phyloP scores from a whole-genome alignment of 2,888 invertebrate genomes.

The Chromoteleia sp. region DNA sequence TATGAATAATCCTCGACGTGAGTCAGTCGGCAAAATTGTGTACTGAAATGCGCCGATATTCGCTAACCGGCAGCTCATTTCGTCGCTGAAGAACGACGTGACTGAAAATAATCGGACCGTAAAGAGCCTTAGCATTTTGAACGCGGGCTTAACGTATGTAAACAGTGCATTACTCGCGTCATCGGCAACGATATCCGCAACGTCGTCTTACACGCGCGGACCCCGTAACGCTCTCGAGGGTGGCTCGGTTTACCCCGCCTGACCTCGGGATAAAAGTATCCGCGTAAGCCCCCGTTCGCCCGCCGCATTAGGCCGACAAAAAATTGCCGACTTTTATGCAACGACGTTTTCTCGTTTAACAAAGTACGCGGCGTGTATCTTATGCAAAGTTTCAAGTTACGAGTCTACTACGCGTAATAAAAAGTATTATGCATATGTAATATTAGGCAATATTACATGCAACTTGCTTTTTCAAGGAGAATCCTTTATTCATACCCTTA shows the following conservation, averaged over 20 bases:
- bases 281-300: slow-evolving; percentile 36
- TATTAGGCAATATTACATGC: slow-evolving; percentile 52
- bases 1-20: slow-evolving; percentile 47
- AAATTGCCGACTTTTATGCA: slow-evolving; percentile 63
- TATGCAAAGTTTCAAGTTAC: slow-evolving; percentile 63
- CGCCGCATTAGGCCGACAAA: slow-evolving; percentile 59
- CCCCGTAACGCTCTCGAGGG: slow-evolving; percentile 32
- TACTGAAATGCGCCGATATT: slow-evolving; percentile 10
- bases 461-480: slow-evolving; percentile 25
- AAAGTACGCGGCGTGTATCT: slow-evolving; percentile 52
- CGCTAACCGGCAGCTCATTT: slow-evolving; percentile 3
- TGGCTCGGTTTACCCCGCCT: slow-evolving; percentile 35
- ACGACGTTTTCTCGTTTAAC: slow-evolving; percentile 61
- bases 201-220: slow-evolving; percentile 38
- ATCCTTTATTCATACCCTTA: slow-evolving; percentile 29
- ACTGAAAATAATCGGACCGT: slow-evolving; percentile 35
- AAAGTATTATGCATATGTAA: slow-evolving; percentile 55
- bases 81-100: slow-evolving; percentile 31
- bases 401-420: slow-evolving; percentile 54
- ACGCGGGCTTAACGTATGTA: slow-evolving; percentile 34
- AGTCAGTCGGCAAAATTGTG: slow-evolving; percentile 31
- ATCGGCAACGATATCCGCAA: slow-evolving; percentile 40
- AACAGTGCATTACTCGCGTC: slow-evolving; percentile 50
- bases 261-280: slow-evolving; percentile 52
- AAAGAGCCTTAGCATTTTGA: slow-evolving; percentile 45